Base-by-base conservation (phyloP, 30 jellyfish, hydroid and myxozoan genomes). In the Nemopilema nomurai region DNA sequence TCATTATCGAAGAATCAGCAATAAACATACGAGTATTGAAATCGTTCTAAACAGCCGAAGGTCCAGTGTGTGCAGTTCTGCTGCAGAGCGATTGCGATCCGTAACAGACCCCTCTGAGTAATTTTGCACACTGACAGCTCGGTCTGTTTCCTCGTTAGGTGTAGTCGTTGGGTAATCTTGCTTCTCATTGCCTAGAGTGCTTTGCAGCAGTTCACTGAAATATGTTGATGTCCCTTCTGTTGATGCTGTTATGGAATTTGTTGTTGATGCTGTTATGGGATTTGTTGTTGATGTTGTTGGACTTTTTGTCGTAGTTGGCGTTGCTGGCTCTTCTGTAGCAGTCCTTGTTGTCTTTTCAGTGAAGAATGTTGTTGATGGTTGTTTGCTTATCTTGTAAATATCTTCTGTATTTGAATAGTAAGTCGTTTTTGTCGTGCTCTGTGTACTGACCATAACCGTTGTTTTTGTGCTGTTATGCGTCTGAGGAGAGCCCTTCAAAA, bases 261-360 rank as follows among this genome's bases (percentile, higher is more conserved):
- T 66, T 51, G 86, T 82, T 69, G 33, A 16, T 69, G 76, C 65
- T 28, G 87, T 16, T 66, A 73, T 28, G 23, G 83, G 64, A 8
- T 81, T 85, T 33, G 67, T 41, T 32, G 81, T 29, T 41, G 87
- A 13, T 16, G 67, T 76, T 53, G 80, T 22, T 79, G 89, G 57
- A 41, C 57, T 41, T 3, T 79, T 21, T 7, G 73, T 63, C 18
- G 7, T 19, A 63, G 7, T 19, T 63, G 4, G 73, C 8, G 27
- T 41, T 53, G 80, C 24, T 79, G 89, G 57, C 6, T 13, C 13
- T 3, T 79, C 7, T 7, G 73, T 63, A 3, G 7, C 6, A 63
- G 7, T 19, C 18, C 6, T 7, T 4, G 27, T 41, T 41, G 57
- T 41, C 9, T 13, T 41, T 41, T 6, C 57, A 13, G 57, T 6